Evolutionary conservation across 2,113 vertebrate species (phyloP), one percentile per base, ranked within the genome.

Genomic region (Etia nguti): DNA sequence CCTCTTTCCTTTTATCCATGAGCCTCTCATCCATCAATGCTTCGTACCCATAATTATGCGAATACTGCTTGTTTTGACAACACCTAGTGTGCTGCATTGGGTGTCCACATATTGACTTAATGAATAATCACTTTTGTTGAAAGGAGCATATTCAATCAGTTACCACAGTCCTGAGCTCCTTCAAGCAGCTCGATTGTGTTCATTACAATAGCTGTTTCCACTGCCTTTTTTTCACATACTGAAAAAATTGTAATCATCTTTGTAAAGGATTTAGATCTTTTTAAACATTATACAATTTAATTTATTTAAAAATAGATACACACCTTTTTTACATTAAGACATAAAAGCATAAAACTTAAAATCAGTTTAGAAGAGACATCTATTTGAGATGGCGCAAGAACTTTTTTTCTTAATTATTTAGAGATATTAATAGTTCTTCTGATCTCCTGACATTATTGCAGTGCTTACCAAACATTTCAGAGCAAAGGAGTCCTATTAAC

Each of bases 41-140:
- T 83, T 29, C 6, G 11, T 81, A 81, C 60, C 85, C 31, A 80
- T 54, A 83, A 88, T 92, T 90, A 86, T 90, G 84, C 86, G 29
- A 80, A 82, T 52, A 22, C 34, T 59, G 41, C 46, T 85, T 86
- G 70, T 93, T 89, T 89, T 92, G 90, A 90, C 88, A 89, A 82
- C 73, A 73, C 29, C 29, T 79, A 90, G 83, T 86, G 52, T 80
- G 36, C 52, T n/a, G 85, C 65, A 55, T 50, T 56, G 80, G 83
- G 84, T 84, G 36, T 77, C 46, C 73, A 77, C 85, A 65, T 90
- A 90, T 92, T 81, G 92, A 92, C 80, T 82, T n/a, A 82, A 88
- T 91, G 80, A 89, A 88, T 85, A 79, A 87, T 89, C 83, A 20
- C 75, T 68, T 88, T 85, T 79, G 81, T 81, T 81, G 43, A 86